Evolutionary conservation across 2,113 vertebrate genomes (phyloP), one percentile per base, ranked within the genome.

Genomic region (Otolemur garnettii): DNA sequence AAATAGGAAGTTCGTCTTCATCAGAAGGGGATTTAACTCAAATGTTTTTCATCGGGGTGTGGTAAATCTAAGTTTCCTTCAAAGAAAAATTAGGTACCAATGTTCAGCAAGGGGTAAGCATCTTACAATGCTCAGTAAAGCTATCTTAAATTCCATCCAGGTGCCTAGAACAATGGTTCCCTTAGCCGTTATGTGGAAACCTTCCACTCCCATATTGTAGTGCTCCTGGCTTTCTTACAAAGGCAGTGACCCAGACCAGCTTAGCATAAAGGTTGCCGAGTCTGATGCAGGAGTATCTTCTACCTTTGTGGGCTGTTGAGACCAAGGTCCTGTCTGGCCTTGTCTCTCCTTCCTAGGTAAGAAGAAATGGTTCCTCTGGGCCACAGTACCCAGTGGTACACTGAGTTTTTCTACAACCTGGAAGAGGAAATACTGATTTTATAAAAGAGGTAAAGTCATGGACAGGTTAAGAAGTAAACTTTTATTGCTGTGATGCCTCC

Each of bases 121-220:
- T 7, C 15, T 26, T 3, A 3, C 33, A 72, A 38, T 42, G 50
- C 33, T 22, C 18, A 57, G 6, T 21, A 26, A 18, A 30, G 7
- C 1, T 1, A 4, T 0, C 33, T 69, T 7, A 38, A 18, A 60
- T 22, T 22, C 18, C 55, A n/a, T 22, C 14, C 55, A n/a, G 64
- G 75, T 4, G 9, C 33, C 68, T 21, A 0, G 3, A 8, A 24
- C 26, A 28, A 2, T 3, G 8, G 4, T n/a, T 35, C 42, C 71
- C n/a, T 5, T 0, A 7, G 12, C 3, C 5, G 21, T 1, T 4
- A 2, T 1, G 3, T 2, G 17, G 87, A 26, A 2, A 35, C 18
- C 55, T 66, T 74, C 19, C 18, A 53, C 66, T 62, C 33, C n/a
- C 3, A 28, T 14, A 2, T 3, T 59, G 15, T 7, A 6, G 5